These are phyloP conservation scores for Quiscalus mexicanus DNA, from an alignment of 2,113 vertebrate genomes.

Conservation along the genomic window DNA sequence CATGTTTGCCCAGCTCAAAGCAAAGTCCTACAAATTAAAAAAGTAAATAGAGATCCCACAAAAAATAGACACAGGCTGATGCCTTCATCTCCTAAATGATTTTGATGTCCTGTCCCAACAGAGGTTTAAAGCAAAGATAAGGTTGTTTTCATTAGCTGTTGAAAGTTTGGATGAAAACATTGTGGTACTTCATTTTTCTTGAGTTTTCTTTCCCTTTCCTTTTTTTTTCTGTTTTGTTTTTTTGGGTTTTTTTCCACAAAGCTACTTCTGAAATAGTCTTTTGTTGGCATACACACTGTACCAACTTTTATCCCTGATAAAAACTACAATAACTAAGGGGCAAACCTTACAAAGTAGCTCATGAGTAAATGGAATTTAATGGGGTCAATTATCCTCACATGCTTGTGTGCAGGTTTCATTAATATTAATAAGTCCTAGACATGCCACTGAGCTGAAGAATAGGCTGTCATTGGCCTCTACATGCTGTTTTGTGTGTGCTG, in stretches of 20 bases:
- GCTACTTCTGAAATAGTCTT: conserved; percentile 9
- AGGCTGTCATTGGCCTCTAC: neutral
- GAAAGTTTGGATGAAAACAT: conserved; percentile 32
- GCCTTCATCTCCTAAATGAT: neutral
- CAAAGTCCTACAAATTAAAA: neutral
- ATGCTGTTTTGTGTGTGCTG: neutral
- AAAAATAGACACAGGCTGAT: neutral
- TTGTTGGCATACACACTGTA: neutral
- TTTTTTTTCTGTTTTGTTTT: neutral
- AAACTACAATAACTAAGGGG: conserved; percentile 36
- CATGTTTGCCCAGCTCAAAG: neutral
- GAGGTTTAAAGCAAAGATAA: neutral
- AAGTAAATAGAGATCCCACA: neutral
- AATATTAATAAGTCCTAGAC: conserved; percentile 67
- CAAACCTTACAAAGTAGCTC: conserved; percentile 52
- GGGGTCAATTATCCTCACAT: conserved; percentile 59
- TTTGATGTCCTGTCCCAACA: neutral
- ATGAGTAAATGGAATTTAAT: conserved; percentile 75
- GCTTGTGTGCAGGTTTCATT: conserved; percentile 43
- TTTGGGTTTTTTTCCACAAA: neutral
- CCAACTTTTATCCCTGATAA: conserved; percentile 7
- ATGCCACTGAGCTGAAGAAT: conserved; percentile 32
- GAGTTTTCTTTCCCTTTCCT: rapidly evolving
- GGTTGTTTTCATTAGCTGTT: neutral
- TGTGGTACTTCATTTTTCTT: neutral